phyloP scores from a whole-genome alignment of 2,113 vertebrate genomes.

The Perccottus glenii region DNA sequence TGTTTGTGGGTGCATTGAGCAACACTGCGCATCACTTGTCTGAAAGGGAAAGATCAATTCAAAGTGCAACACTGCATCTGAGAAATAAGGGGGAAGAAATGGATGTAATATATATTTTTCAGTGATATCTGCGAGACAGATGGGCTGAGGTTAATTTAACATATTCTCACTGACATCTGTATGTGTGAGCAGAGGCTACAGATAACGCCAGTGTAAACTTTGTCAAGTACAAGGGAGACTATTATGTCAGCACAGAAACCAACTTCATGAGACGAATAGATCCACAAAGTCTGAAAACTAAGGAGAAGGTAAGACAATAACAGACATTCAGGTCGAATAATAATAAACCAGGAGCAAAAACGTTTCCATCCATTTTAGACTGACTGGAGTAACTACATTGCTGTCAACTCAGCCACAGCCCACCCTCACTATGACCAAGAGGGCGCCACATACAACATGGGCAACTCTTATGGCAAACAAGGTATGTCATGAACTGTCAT shows the following conservation, averaged over 20 bases:
- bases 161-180: constrained; percentile 13
- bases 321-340: background rate
- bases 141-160: constrained; percentile 11
- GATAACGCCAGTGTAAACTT: constrained; percentile 91
- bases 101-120: constrained; percentile 1
- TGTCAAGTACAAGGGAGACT: constrained; percentile 90
- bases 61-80: constrained; percentile 7
- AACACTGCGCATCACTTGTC: background rate
- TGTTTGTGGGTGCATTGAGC: constrained; percentile 9
- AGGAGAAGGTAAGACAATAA: constrained; percentile 83
- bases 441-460: constrained; percentile 93
- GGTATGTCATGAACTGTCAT: constrained; percentile 40
- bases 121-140: background rate
- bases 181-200: constrained; percentile 81
- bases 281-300: constrained; percentile 85
- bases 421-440: constrained; percentile 91
- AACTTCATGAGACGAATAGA: constrained; percentile 88
- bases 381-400: constrained; percentile 89
- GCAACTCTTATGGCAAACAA: constrained; percentile 86
- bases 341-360: background rate
- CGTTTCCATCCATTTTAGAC: constrained; percentile 74
- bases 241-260: constrained; percentile 88
- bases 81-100: constrained; percentile 14
- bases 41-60: constrained; percentile 26
- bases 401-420: constrained; percentile 91